Conservation (phyloP, 2,113 vertebrate species). For the Pungitius pungitius region DNA sequence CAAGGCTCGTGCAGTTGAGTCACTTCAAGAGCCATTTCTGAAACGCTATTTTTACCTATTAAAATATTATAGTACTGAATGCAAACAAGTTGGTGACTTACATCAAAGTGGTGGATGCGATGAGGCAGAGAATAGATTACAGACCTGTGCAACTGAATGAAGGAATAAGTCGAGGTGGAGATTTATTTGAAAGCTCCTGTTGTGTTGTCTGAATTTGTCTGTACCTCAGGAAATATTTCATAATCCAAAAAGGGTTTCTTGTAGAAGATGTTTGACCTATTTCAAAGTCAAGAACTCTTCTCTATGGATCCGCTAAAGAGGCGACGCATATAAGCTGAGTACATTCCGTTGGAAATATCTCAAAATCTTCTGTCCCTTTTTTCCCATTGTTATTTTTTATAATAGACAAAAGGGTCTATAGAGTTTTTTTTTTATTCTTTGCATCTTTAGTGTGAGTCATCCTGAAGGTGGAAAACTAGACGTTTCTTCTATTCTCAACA, state of each 20-base stretch:
- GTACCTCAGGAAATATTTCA: not conserved
- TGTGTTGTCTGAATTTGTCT: not conserved
- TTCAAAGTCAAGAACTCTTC: not conserved
- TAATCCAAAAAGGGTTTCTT: not conserved
- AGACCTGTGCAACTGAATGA: not conserved
- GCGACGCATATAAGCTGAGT: not conserved
- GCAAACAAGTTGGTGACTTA: not conserved
- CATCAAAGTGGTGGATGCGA: not conserved
- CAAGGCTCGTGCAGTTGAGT: not conserved
- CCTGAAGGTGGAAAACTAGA: conserved; percentile 16
- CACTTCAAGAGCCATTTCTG: not conserved
- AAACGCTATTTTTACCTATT: not conserved
- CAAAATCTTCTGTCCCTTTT: not conserved
- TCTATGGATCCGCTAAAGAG: not conserved
- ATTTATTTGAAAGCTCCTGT: not conserved
- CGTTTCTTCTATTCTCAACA: conserved; percentile 25
- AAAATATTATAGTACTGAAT: not conserved
- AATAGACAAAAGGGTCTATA: not conserved
- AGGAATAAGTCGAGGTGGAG: not conserved
- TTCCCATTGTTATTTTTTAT: not conserved
- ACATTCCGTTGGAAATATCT: not conserved
- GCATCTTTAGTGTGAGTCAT: conserved; percentile 8
- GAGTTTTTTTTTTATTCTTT: conserved; percentile 8
- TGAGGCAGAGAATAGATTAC: too few species aligned
- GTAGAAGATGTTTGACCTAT: not conserved